Conservation (phyloP, 1,140 invertebrate genomes). For the Drosophila pseudoananassae region DNA sequence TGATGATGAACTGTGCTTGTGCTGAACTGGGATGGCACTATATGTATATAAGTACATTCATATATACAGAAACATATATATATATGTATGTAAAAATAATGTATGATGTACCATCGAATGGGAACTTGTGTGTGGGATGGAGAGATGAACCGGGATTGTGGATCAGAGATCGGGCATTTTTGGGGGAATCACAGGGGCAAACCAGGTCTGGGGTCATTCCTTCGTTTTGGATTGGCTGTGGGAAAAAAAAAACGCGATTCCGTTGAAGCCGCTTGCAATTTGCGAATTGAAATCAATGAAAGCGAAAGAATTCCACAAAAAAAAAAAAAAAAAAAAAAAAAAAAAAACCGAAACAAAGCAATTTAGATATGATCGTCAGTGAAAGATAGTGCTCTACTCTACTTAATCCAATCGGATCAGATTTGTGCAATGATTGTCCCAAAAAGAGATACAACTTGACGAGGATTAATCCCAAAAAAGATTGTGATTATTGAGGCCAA, state of each 20-base stretch:
- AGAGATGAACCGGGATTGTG: slow-evolving; percentile 1
- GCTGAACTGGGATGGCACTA: slow-evolving; percentile 4
- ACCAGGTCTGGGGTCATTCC: slow-evolving; percentile 40
- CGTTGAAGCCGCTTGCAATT: slow-evolving; percentile 56
- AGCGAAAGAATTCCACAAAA: slow-evolving; percentile 45
- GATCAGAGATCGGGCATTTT: slow-evolving; percentile 13
- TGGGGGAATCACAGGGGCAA: slow-evolving; percentile 7
- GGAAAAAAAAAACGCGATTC: slow-evolving; percentile 53
- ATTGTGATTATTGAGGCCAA: not conserved
- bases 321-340: slow-evolving; percentile 4
- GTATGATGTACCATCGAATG: no score
- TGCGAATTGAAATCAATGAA: slow-evolving; percentile 79
- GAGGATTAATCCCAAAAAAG: not conserved
- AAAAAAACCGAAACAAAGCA: slow-evolving; percentile 17
- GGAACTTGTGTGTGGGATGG: not conserved
- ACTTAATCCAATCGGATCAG: slow-evolving; percentile 15
- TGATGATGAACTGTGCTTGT: slow-evolving; percentile 46
- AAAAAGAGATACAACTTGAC: not conserved
- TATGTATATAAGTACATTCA: not conserved
- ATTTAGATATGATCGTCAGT: slow-evolving; percentile 35
- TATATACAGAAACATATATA: not conserved
- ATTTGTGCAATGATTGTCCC: not conserved
- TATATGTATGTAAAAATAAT: not conserved
- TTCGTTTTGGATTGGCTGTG: slow-evolving; percentile 32
- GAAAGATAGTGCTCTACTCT: slow-evolving; percentile 27